Base-by-base conservation (phyloP, 2,888 invertebrate genomes). In the Yponomeuta plumbellus region DNA sequence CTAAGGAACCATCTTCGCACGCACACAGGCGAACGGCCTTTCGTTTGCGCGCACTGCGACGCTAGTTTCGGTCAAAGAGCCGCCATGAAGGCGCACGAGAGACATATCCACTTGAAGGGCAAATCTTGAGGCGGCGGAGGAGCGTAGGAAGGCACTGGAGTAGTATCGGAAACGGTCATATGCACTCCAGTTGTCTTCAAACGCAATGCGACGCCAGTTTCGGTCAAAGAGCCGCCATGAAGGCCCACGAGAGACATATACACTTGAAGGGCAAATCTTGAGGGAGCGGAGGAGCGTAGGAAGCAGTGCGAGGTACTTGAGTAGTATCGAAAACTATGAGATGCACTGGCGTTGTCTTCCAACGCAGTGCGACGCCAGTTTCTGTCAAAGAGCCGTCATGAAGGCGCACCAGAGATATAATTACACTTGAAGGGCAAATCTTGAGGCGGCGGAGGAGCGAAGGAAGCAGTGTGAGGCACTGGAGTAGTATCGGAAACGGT, bases 21-120 rank as follows among this genome's bases (percentile, higher is more conserved):
- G 39, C 69, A 69, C 63, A 69, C 69, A 22, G 69, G 69, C 57
- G 69, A 69, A 52, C 67, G 67, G 13, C 69, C 69, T n/a, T 67
- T 65, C 65, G 52, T 22, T 20, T 69, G 69, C 61, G 59, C 61
- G 22, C 64, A 63, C 65, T 69, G 69, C 56, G 62, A 66, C 39
- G 2, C 66, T 4, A 59, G 20, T 1, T 59, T 59, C 59, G 20
- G 21, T 4, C 59, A 59, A 57, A 8, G 21, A 20, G 21, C 21
- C n/a, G 57, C 57, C n/a, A 57, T 57, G 44, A 52, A 52, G 44
- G 44, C 44, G 13, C 44, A 52, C 44, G 44, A 17, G 44, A 34
- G 34, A 10, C 34, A 34, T 34, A 34, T 34, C 6, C 34, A 34
- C 34, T 34, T 21, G 17, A 52, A 21, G 59, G 59, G 13, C 20